Base-by-base conservation (phyloP, 2,888 invertebrate genomes). In the Cosmia trapezina region DNA sequence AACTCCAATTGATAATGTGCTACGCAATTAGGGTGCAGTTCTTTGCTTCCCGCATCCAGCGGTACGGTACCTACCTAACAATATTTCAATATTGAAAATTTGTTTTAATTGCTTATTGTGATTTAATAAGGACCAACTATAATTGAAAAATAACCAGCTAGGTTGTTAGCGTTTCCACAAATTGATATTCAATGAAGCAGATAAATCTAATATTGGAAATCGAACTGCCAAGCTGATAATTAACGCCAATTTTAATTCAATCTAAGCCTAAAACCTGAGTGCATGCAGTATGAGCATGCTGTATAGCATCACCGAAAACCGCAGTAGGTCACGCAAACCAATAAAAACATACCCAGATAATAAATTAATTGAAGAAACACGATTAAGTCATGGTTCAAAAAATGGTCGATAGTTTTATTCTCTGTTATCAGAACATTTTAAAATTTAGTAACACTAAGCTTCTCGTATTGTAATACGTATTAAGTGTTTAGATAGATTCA, bases 401-500 rank as follows among this genome's bases (percentile, higher is more conserved):
- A 43, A 51, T 64, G 43, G 37, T 78, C 85, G 74, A 73, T 87
- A 87, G 83, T 83, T 85, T 73, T 86, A 88, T 88, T 81, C 75
- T 88, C 79, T 86, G 90, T 91, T 91, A 88, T 78, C 79, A 73
- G 87, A 88, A 83, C 79, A 81, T 87, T 75, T 84, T 84, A 85
- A 87, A 85, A 88, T 83, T 81, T 88, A 88, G 83, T 88, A 86
- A 85, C 75, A 77, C 63, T 94, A 94, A 92, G 92, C 90, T 93
- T 92, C 89, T 90, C 84, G 90, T 93, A 92, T 91, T 90, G 83
- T 90, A 91, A 87, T 74, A 78, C 70, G 76, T 87, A 86, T 78
- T 93, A 94, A 91, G 90, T 90, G 89, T 91, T 91, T 94, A 95
- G 94, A 93, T 95, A 95, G 94, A 93, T 93, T 90, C 89, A 94